Evolutionary conservation across 2,797 vertebrate species (phyloP), one percentile per base, ranked within the genome.

Genomic region (Dryobates pubescens): DNA sequence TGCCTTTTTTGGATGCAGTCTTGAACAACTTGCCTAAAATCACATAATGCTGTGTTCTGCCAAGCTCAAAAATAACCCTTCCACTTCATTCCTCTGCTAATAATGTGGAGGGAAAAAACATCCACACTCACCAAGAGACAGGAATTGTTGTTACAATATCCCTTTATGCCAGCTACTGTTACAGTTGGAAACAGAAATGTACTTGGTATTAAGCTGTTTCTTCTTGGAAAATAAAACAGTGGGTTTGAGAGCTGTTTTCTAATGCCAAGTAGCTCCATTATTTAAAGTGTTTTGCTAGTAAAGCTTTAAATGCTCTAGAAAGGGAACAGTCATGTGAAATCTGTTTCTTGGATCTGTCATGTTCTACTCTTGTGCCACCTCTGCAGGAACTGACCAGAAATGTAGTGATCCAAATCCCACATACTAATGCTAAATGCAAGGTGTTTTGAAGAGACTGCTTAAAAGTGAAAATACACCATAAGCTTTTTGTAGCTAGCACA

Each of bases 251-350:
- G 70, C 56, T 85, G 45, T 74, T 93, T 91, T 69, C 32, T 88
- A 51, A 74, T 69, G 82, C 90, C 76, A 87, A 16, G 22, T 34
- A 90, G 58, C 43, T 81, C 75, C 59, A 81, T 72, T 43, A 51
- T 30, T 77, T 90, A 92, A 92, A 90, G 17, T 89, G 59, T 90
- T 88, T 74, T 93, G n/a, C 70, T 93, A 91, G 87, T 87, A 92
- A 82, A 67, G 30, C 26, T 74, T 93, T 63, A 94, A 90, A 74
- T 32, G 23, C 36, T 92, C 41, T 84, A 17, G 82, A 94, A 93
- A 85, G 19, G 34, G 23, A 80, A 22, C 27, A 58, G 49, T 72
- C 6, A 47, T 59, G 6, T 89, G 32, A 94, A 92, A 67, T 78
- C 15, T 72, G 18, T 78, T 90, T 90, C 61, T 61, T 92, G 59